phyloP scores from a whole-genome alignment of 2,797 vertebrate genomes.

The Chromis chromis region DNA sequence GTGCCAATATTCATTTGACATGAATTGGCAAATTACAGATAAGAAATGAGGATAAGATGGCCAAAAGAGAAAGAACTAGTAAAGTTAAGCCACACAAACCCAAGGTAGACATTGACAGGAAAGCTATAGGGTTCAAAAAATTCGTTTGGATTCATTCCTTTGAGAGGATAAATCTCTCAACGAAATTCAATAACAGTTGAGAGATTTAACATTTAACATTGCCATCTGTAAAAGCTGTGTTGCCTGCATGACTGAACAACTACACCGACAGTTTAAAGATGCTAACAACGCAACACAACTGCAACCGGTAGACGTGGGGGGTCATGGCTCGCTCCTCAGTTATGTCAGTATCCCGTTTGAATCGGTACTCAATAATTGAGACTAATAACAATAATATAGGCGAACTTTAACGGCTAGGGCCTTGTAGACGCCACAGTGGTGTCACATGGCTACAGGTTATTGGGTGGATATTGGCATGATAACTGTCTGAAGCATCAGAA shows the following conservation, averaged over 20 bases:
- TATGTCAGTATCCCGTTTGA: constrained; percentile 7
- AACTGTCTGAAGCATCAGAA: constrained; percentile 28
- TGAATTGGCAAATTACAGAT: background rate
- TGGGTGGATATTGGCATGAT: constrained; percentile 32
- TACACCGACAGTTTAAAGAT: too few relatives aligned
- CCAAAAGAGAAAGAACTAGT: too few relatives aligned
- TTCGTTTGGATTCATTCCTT: too few relatives aligned
- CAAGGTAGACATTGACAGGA: too few relatives aligned
- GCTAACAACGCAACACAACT: background rate
- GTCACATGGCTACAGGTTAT: constrained; percentile 27
- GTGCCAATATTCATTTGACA: background rate
- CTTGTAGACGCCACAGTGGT: constrained; percentile 8
- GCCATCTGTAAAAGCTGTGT: too few relatives aligned
- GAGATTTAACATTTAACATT: too few relatives aligned
- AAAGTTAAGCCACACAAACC: too few relatives aligned
- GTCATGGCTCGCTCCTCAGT: background rate
- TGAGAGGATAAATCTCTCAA: too few relatives aligned
- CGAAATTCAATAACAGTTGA: too few relatives aligned
- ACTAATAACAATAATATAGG: background rate
- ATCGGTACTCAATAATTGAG: constrained; percentile 26
- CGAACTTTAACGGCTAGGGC: constrained; percentile 12
- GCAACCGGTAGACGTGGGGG: constrained; percentile 17
- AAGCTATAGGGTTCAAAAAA: too few relatives aligned
- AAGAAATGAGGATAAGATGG: background rate
- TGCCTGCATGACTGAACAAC: too few relatives aligned